Evolutionary conservation across 1,140 invertebrate species (phyloP).

Genomic region (Drosophila ohnishii): DNA sequence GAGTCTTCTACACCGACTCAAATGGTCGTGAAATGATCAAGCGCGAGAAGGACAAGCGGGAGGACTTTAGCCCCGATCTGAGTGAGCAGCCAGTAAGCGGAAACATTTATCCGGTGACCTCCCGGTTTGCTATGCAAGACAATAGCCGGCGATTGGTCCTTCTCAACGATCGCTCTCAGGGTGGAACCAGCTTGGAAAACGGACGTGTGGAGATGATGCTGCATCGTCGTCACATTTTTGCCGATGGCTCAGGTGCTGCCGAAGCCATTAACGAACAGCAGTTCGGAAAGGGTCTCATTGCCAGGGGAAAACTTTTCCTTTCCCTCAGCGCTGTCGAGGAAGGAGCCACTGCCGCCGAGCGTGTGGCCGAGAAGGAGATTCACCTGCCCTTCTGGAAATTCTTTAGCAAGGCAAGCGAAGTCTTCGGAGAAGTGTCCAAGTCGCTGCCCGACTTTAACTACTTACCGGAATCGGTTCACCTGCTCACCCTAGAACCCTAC

Average conservation of each 20-base stretch:
- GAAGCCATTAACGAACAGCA: conserved; percentile 96
- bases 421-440: conserved; percentile 56
- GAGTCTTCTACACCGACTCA: conserved; percentile 95
- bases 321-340: conserved; percentile 84
- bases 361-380: conserved; percentile 60
- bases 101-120: conserved; percentile 97
- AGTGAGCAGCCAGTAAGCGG: conserved; percentile 87
- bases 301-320: conserved; percentile 89
- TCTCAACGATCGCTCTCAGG: conserved; percentile 94
- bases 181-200: conserved; percentile 90
- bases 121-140: conserved; percentile 88
- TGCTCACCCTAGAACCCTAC: conserved; percentile 95
- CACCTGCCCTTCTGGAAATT: conserved; percentile 74
- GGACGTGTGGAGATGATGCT: conserved; percentile 93
- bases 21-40: conserved; percentile 95
- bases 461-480: conserved; percentile 89
- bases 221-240: conserved; percentile 92
- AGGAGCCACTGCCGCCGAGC: conserved; percentile 29
- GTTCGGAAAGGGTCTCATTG: conserved; percentile 90
- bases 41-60: conserved; percentile 88
- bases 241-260: conserved; percentile 96
- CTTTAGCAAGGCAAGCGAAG: conserved; percentile 69
- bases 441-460: conserved; percentile 47
- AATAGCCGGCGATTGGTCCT: conserved; percentile 85
- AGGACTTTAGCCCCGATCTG: conserved; percentile 89